phyloP scores from a whole-genome alignment of 1,140 invertebrate species.

The Himalopsyche phryganea region DNA sequence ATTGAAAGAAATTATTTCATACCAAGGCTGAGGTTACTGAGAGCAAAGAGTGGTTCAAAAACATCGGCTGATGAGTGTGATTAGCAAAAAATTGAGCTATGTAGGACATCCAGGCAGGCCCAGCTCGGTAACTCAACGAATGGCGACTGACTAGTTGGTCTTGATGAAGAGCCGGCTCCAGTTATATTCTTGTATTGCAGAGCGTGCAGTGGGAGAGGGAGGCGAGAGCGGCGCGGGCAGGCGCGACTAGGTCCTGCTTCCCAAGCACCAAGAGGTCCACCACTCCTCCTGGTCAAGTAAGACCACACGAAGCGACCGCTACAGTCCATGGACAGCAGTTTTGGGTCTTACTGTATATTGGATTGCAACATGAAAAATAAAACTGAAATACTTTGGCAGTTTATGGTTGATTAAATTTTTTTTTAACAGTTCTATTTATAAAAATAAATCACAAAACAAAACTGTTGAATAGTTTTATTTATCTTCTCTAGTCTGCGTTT shows the following conservation, averaged over 20 bases:
- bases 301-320: constrained; percentile 31
- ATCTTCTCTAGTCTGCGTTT: too few relatives aligned
- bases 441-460: too few relatives aligned
- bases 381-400: too few relatives aligned
- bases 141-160: not conserved
- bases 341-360: constrained; percentile 7
- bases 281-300: constrained; percentile 31
- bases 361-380: too few relatives aligned
- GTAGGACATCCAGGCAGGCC: not conserved
- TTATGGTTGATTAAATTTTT: too few relatives aligned
- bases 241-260: constrained; percentile 33
- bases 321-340: constrained; percentile 27
- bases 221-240: constrained; percentile 48
- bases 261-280: constrained; percentile 14
- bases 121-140: not conserved
- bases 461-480: too few relatives aligned
- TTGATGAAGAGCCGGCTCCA: constrained; percentile 28
- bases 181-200: constrained; percentile 54
- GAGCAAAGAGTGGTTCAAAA: not conserved
- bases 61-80: not conserved
- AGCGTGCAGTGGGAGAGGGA: constrained; percentile 46
- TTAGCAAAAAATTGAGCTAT: not conserved
- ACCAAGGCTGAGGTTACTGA: too few relatives aligned
- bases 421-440: too few relatives aligned
- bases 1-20: too few relatives aligned